Conservation (phyloP, 2,888 invertebrate species). For the Phrixothrix hirtus region DNA sequence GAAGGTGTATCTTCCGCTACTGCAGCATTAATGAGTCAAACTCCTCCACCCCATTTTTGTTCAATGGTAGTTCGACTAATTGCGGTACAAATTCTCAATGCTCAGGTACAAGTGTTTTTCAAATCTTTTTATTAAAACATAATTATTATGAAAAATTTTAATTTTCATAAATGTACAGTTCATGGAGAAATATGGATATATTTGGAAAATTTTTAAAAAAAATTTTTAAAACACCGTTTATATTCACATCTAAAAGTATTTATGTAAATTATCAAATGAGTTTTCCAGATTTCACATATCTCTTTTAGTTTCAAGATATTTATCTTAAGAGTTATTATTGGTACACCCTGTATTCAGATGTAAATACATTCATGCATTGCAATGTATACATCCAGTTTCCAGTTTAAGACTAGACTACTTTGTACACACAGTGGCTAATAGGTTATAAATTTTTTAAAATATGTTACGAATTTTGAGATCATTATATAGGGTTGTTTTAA, state of each 20-base stretch:
- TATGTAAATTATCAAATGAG: neutral
- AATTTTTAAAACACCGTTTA: neutral
- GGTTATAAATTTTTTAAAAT: too few species aligned
- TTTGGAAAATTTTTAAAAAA: neutral
- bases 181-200: too few species aligned
- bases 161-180: neutral
- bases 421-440: too few species aligned
- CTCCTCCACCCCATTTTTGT: conserved; percentile 93
- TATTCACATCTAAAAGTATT: neutral
- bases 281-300: too few species aligned
- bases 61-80: conserved; percentile 94
- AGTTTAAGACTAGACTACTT: too few species aligned
- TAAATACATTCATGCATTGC: too few species aligned
- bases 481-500: too few species aligned
- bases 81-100: conserved; percentile 91
- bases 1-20: conserved; percentile 78
- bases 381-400: too few species aligned
- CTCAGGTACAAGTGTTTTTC: conserved; percentile 66
- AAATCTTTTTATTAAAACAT: neutral
- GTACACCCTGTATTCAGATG: too few species aligned
- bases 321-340: too few species aligned
- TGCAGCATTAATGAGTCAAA: conserved; percentile 85
- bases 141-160: neutral
- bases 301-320: too few species aligned
- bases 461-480: too few species aligned